A percentile compares a stretch with the other conserved stretches of the same genome.
Evolutionary conservation across 2,113 vertebrate genomes (phyloP).

Genomic region (Chlamydotis undulata): DNA sequence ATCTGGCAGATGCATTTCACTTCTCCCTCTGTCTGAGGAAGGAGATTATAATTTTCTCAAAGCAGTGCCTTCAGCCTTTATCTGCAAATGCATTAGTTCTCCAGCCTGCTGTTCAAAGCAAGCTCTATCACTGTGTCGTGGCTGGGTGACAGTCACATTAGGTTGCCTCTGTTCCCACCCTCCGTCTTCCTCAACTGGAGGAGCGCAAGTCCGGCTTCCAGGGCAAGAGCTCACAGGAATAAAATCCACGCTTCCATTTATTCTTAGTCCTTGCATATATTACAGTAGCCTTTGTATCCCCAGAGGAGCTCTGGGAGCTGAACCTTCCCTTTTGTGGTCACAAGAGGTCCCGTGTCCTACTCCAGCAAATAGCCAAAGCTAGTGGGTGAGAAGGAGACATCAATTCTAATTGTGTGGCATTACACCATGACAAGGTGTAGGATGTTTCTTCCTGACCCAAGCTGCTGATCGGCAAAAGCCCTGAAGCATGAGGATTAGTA

Average conservation of each 20-base stretch:
- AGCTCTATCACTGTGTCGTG: neutral
- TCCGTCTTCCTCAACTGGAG: neutral
- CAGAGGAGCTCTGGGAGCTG: neutral
- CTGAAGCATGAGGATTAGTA: constrained; percentile 61
- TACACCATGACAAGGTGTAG: constrained; percentile 2
- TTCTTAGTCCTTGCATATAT: neutral
- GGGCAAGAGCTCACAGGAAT: neutral
- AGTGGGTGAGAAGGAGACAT: neutral
- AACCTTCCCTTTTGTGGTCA: neutral
- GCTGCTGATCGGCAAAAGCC: constrained; percentile 33
- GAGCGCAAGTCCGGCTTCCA: neutral
- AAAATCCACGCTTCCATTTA: neutral
- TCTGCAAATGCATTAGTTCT: constrained; percentile 36
- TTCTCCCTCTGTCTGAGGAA: constrained; percentile 32
- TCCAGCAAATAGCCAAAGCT: neutral
- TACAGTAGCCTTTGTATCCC: neutral
- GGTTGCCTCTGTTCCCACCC: neutral
- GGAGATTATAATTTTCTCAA: constrained; percentile 50
- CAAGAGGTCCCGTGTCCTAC: neutral
- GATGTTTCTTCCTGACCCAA: constrained; percentile 43
- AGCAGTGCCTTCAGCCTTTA: constrained; percentile 40
- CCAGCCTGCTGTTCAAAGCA: constrained; percentile 19
- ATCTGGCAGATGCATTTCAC: constrained; percentile 28
- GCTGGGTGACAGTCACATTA: neutral
- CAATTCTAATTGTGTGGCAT: constrained; percentile 19